Conservation (phyloP, 2,888 invertebrate species). For the Clanis bilineata region DNA sequence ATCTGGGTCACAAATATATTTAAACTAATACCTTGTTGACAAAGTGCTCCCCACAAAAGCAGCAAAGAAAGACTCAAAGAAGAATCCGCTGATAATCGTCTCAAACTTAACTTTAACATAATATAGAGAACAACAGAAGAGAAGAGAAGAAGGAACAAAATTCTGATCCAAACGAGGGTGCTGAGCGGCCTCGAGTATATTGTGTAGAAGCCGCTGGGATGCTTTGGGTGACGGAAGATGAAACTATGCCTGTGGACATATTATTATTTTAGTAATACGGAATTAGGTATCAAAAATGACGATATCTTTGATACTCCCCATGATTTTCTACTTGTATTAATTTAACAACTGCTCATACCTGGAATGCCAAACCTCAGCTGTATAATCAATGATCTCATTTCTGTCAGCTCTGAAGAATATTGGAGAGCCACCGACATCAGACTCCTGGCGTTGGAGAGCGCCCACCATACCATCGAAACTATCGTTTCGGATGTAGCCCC, state of each 20-base stretch:
- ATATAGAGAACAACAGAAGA: conserved; percentile 41
- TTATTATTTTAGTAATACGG: not conserved
- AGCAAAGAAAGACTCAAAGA: conserved; percentile 71
- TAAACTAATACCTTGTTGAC: conserved; percentile 67
- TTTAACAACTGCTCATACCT: conserved; percentile 60
- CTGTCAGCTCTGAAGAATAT: conserved; percentile 85
- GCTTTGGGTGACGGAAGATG: conserved; percentile 86
- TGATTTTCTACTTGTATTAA: too few relatives aligned
- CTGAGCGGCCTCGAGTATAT: conserved; percentile 85
- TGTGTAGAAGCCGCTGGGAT: conserved; percentile 80
- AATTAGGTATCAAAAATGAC: too few relatives aligned
- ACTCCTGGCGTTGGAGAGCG: conserved; percentile 76
- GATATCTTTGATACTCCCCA: too few relatives aligned
- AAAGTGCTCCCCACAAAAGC: conserved; percentile 67
- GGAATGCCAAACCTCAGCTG: conserved; percentile 83
- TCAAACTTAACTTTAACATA: conserved; percentile 45
- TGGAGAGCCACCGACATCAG: conserved; percentile 86
- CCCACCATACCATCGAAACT: conserved; percentile 86
- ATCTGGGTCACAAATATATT: not conserved
- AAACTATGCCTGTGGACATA: conserved; percentile 80
- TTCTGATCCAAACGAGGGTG: conserved; percentile 80
- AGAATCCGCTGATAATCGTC: conserved; percentile 37
- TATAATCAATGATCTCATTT: conserved; percentile 80
- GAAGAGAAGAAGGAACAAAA: conserved; percentile 54
- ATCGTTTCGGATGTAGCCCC: conserved; percentile 85